These are phyloP conservation scores for Stenodera caucasica DNA, from an alignment of 2,888 invertebrate genomes.

Conservation along the genomic window DNA sequence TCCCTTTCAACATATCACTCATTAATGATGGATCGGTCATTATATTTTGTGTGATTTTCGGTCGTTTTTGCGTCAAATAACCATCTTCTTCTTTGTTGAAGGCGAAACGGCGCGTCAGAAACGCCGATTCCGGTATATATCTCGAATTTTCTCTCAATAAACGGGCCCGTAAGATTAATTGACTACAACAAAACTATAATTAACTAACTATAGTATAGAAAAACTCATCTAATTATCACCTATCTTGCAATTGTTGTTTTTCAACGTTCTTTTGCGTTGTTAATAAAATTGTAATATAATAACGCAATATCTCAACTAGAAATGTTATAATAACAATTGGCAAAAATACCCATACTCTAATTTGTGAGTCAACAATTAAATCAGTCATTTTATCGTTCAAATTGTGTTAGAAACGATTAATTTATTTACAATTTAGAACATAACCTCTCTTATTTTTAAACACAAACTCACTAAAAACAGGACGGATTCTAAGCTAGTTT, in stretches of 20 bases:
- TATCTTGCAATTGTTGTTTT: slow-evolving; percentile 89
- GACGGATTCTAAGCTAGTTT: no score
- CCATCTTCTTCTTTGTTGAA: slow-evolving; percentile 96
- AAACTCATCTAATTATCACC: slow-evolving; percentile 19
- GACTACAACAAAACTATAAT: slow-evolving; percentile 61
- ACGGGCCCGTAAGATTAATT: slow-evolving; percentile 92
- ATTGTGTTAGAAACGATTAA: no score
- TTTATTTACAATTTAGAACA: no score
- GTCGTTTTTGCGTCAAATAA: slow-evolving; percentile 89
- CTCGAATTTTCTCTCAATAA: slow-evolving; percentile 96
- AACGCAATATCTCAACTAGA: slow-evolving; percentile 93
- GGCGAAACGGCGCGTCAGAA: slow-evolving; percentile 88
- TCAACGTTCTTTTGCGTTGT: slow-evolving; percentile 96
- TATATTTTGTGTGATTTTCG: slow-evolving; percentile 84
- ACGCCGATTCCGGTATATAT: slow-evolving; percentile 88
- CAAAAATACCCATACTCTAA: slow-evolving; percentile 97
- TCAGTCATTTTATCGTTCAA: slow-evolving; percentile 60
- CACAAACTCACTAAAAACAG: no score
- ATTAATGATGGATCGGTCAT: slow-evolving; percentile 97
- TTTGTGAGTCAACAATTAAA: slow-evolving; percentile 92
- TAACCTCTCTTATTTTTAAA: no score
- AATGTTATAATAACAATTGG: slow-evolving; percentile 99
- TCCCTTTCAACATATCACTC: slow-evolving; percentile 99
- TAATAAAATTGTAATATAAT: slow-evolving; percentile 94
- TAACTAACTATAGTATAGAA: slow-evolving; percentile 43